phyloP scores from a whole-genome alignment of 2,113 vertebrate genomes.

The Hypanus sabinus region DNA sequence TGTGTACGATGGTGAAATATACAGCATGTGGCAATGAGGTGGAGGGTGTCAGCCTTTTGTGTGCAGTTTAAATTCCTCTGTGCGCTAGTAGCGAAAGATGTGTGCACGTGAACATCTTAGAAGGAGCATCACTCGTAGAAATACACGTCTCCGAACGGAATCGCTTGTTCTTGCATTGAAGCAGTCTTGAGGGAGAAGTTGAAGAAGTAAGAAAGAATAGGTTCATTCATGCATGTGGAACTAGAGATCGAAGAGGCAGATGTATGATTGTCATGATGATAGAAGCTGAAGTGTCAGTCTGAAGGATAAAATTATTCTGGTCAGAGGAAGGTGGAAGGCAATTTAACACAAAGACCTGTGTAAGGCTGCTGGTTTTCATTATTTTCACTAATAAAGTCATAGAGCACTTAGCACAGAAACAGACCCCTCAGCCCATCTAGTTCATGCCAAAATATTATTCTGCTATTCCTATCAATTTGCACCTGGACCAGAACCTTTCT shows the following conservation, averaged over 20 bases:
- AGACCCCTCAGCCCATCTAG: too few relatives aligned
- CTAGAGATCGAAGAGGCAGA: not conserved
- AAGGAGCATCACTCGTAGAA: too few relatives aligned
- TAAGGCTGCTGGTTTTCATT: not conserved
- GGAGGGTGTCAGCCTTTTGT: too few relatives aligned
- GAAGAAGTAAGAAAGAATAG: slow-evolving; percentile 27
- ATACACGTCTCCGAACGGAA: not conserved
- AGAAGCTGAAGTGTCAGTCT: not conserved
- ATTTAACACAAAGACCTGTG: not conserved
- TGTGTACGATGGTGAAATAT: too few relatives aligned
- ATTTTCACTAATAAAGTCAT: not conserved
- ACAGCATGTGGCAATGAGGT: too few relatives aligned
- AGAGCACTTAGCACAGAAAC: too few relatives aligned
- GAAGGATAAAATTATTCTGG: not conserved
- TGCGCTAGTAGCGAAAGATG: too few relatives aligned
- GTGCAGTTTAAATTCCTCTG: too few relatives aligned
- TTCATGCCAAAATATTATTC: too few relatives aligned
- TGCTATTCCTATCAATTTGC: too few relatives aligned
- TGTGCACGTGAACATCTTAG: too few relatives aligned
- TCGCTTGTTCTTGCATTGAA: not conserved
- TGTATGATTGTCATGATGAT: not conserved
- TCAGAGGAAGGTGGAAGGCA: not conserved
- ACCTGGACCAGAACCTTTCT: too few relatives aligned
- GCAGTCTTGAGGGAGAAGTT: not conserved
- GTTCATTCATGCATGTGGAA: slow-evolving; percentile 22